Conservation (phyloP, 64 coral and sea anemone genomes). For the Porites lutea region DNA sequence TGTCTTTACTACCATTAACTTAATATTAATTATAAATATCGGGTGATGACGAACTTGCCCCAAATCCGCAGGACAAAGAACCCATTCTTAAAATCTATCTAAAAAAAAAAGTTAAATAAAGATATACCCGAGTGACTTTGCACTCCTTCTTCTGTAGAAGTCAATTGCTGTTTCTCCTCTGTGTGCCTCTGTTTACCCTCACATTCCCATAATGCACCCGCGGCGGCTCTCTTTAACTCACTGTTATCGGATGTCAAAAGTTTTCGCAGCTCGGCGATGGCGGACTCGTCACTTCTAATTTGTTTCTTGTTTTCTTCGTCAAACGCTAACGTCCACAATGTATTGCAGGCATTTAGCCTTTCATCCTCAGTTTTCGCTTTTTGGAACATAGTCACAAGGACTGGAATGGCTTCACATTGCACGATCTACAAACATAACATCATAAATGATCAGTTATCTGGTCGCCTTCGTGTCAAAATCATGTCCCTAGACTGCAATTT, state of each 20-base stretch:
- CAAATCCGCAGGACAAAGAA: no score
- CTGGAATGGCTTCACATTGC: constrained; percentile 51
- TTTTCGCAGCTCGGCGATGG: constrained; percentile 30
- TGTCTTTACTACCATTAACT: no score
- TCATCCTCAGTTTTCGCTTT: constrained; percentile 51
- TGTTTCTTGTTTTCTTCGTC: constrained; percentile 63
- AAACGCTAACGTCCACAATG: constrained; percentile 85
- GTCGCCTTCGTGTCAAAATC: not conserved
- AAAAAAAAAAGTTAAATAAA: no score
- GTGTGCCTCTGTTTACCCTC: constrained; percentile 64
- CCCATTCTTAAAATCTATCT: no score
- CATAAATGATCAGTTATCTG: not conserved
- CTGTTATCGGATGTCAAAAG: constrained; percentile 41
- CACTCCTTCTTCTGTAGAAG: not conserved
- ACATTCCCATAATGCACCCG: constrained; percentile 87
- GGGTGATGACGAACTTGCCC: no score
- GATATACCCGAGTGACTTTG: no score
- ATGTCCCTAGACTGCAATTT: no score
- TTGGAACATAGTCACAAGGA: constrained; percentile 53
- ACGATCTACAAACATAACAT: constrained; percentile 55
- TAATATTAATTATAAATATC: no score
- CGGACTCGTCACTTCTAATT: constrained; percentile 34
- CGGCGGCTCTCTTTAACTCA: constrained; percentile 49
- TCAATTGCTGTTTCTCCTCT: constrained; percentile 2
- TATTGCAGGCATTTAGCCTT: constrained; percentile 36